Evolutionary conservation across 1,140 invertebrate species (phyloP).

Genomic region (Halesus radiatus): DNA sequence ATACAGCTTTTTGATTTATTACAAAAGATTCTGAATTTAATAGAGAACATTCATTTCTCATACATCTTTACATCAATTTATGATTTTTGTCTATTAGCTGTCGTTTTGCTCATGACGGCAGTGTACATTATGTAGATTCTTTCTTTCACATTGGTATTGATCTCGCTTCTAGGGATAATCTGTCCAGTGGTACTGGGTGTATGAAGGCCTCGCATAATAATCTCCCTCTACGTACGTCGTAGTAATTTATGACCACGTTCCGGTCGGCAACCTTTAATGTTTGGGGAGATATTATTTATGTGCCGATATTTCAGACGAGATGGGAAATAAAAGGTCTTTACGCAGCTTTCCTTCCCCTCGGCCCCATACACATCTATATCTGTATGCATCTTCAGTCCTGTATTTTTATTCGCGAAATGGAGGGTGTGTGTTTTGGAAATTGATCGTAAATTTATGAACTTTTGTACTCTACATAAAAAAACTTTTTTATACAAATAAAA

Average conservation of each 20-base stretch:
- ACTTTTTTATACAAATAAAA: not conserved
- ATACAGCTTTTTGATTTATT: too few species aligned
- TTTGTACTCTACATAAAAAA: not conserved
- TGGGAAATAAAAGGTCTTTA: slow-evolving; percentile 25
- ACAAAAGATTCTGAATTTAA: too few species aligned
- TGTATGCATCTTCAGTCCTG: not conserved
- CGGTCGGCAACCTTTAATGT: slow-evolving; percentile 43
- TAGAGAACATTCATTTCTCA: too few species aligned
- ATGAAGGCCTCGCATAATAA: slow-evolving; percentile 32
- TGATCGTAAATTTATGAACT: not conserved
- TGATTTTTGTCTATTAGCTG: too few species aligned
- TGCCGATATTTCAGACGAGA: slow-evolving; percentile 39
- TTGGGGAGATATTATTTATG: slow-evolving; percentile 43
- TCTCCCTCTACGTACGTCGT: not conserved
- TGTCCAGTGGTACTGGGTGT: too few species aligned
- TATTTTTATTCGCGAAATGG: not conserved
- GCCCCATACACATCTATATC: not conserved
- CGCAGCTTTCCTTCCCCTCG: not conserved
- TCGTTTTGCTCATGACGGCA: too few species aligned
- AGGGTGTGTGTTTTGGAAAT: not conserved
- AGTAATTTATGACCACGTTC: slow-evolving; percentile 31
- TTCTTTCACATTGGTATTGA: too few species aligned
- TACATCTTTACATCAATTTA: too few species aligned
- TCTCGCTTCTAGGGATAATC: too few species aligned
- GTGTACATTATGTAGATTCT: too few species aligned